These are phyloP conservation scores for Homarus gammarus DNA, from an alignment of 2,888 invertebrate genomes.

Conservation along the genomic window DNA sequence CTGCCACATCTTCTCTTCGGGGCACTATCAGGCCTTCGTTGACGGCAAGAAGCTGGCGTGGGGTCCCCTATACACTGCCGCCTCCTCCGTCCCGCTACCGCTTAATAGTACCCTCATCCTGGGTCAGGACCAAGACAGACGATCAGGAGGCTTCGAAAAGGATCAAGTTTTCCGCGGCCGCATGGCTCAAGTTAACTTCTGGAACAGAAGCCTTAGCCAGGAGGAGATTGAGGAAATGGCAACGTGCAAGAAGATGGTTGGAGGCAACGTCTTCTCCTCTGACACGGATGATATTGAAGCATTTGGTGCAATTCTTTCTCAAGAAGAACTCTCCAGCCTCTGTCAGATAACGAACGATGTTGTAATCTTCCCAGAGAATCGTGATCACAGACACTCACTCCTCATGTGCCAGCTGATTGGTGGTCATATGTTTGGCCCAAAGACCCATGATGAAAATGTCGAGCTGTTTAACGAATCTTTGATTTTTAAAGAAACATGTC, in stretches of 20 bases:
- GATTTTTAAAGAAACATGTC: constrained; percentile 33
- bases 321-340: background rate
- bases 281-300: constrained; percentile 47
- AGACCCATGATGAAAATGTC: constrained; percentile 8
- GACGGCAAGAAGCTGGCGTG: constrained; percentile 13
- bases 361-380: constrained; percentile 56
- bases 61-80: background rate
- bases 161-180: constrained; percentile 29
- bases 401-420: constrained; percentile 28
- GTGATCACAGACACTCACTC: constrained; percentile 18
- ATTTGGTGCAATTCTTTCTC: background rate
- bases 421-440: constrained; percentile 36
- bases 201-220: constrained; percentile 7
- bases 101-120: constrained; percentile 29
- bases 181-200: constrained; percentile 34
- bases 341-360: constrained; percentile 31
- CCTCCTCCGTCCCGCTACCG: background rate
- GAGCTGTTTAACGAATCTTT: constrained; percentile 43
- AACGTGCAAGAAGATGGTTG: background rate
- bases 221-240: constrained; percentile 9
- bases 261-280: constrained; percentile 40
- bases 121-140: constrained; percentile 42
- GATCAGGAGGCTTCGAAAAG: background rate
- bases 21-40: constrained; percentile 44
- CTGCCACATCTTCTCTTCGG: constrained; percentile 47